Conservation (phyloP, 2,113 vertebrate genomes). For the Rhea americana region DNA sequence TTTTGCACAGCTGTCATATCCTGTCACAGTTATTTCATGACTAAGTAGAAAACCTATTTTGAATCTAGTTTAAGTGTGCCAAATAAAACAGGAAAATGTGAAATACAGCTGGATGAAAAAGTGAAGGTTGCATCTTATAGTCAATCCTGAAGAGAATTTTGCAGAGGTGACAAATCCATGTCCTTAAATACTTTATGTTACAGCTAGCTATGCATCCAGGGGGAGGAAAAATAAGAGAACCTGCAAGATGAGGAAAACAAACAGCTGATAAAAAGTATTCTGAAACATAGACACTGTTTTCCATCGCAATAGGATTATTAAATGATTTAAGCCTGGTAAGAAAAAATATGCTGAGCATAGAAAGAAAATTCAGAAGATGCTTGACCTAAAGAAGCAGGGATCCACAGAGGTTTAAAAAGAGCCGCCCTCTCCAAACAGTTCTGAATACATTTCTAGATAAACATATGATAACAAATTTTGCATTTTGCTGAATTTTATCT, state of each 20-base stretch:
- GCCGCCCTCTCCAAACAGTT: neutral
- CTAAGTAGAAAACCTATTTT: conserved; percentile 15
- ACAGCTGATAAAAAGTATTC: neutral
- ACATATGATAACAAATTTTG: neutral
- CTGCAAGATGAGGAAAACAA: conserved; percentile 20
- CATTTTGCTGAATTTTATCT: conserved; percentile 2
- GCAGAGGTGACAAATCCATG: neutral
- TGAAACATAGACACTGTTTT: neutral
- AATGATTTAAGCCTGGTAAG: neutral
- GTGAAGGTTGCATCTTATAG: conserved; percentile 2
- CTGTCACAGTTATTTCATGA: neutral
- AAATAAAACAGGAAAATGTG: neutral
- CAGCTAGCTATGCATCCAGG: conserved; percentile 25
- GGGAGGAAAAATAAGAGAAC: conserved; percentile 45
- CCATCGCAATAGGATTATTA: neutral
- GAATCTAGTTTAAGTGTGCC: neutral
- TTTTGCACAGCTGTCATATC: conserved; percentile 15
- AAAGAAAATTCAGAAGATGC: neutral
- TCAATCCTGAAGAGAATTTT: conserved; percentile 7
- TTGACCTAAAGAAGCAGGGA: neutral
- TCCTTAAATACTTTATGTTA: conserved; percentile 52
- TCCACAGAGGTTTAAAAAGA: neutral
- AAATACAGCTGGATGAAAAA: conserved; percentile 15
- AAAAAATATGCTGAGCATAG: neutral
- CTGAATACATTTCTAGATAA: neutral